A percentile compares a stretch with the other conserved stretches of the same genome.
Evolutionary conservation across 2,113 vertebrate species (phyloP).

Genomic region (Otis tarda): DNA sequence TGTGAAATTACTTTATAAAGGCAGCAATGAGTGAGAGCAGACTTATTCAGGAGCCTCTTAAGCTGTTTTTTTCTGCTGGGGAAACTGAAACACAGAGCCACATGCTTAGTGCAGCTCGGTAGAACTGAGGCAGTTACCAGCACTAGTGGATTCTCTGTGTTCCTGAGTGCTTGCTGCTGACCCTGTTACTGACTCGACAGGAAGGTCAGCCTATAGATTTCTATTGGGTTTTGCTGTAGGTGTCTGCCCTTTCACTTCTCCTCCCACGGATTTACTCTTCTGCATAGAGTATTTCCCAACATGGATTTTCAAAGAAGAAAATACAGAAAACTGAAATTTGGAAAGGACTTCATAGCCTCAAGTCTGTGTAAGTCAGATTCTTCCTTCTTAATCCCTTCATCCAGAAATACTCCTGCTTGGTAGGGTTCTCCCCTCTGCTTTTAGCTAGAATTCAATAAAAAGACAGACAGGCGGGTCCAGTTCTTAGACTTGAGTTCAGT

Average conservation of each 20-base stretch:
- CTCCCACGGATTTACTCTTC: background rate
- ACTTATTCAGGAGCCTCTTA: background rate
- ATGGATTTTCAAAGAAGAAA: background rate
- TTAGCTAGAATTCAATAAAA: background rate
- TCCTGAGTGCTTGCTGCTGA: background rate
- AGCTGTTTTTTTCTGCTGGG: background rate
- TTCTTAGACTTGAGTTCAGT: background rate
- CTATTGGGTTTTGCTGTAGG: background rate
- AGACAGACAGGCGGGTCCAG: background rate
- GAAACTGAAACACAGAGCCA: background rate
- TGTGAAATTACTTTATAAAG: background rate
- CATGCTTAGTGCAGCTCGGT: background rate
- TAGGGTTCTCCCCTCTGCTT: background rate
- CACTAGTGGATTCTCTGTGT: background rate
- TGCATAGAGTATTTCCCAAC: background rate
- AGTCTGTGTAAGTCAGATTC: background rate
- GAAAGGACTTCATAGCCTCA: background rate
- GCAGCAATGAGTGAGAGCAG: background rate
- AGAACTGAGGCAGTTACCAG: background rate
- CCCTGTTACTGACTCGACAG: background rate
- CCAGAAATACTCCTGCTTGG: background rate
- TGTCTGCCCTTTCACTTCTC: background rate
- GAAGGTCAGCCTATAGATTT: background rate
- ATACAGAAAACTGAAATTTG: background rate
- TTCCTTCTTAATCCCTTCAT: background rate